Evolutionary conservation across 2,888 invertebrate species (phyloP).

Genomic region (Abrostola tripartita): DNA sequence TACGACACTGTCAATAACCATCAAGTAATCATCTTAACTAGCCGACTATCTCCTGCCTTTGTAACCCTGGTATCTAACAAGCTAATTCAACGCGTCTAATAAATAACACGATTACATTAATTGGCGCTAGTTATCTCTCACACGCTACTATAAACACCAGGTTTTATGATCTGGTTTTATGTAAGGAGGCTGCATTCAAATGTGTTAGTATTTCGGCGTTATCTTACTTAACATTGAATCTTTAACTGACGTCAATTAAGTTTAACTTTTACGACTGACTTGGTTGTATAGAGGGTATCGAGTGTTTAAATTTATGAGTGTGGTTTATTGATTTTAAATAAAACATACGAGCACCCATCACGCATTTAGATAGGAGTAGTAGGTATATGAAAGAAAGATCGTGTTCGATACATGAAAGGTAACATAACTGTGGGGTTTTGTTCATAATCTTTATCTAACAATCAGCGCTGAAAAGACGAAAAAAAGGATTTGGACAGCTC

Average conservation of each 20-base stretch:
- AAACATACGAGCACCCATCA: slow-evolving; percentile 10
- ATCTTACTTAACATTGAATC: slow-evolving; percentile 46
- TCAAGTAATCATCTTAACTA: slow-evolving; percentile 41
- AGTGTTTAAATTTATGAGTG: slow-evolving; percentile 24
- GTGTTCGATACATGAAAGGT: slow-evolving; percentile 14
- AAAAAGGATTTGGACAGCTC: slow-evolving; percentile 35
- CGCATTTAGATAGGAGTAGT: neutral
- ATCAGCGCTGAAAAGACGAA: slow-evolving; percentile 22
- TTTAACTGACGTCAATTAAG: slow-evolving; percentile 51
- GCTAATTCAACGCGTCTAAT: slow-evolving; percentile 60
- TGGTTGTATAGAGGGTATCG: slow-evolving; percentile 20
- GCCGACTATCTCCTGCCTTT: slow-evolving; percentile 43
- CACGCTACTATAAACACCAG: slow-evolving; percentile 65
- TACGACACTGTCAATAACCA: slow-evolving; percentile 32
- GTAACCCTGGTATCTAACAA: slow-evolving; percentile 48
- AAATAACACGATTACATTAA: slow-evolving; percentile 77
- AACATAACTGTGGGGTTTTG: slow-evolving; percentile 11
- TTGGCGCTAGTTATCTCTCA: slow-evolving; percentile 70
- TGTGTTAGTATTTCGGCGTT: slow-evolving; percentile 45
- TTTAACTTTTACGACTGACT: slow-evolving; percentile 44
- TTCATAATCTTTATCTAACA: slow-evolving; percentile 29
- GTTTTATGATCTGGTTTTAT: slow-evolving; percentile 62
- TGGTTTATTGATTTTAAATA: slow-evolving; percentile 16
- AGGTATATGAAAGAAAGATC: slow-evolving; percentile 15
- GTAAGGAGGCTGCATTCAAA: slow-evolving; percentile 47